Base-by-base conservation (phyloP, 2,113 vertebrate genomes). In the Psittacula cyanocephala region DNA sequence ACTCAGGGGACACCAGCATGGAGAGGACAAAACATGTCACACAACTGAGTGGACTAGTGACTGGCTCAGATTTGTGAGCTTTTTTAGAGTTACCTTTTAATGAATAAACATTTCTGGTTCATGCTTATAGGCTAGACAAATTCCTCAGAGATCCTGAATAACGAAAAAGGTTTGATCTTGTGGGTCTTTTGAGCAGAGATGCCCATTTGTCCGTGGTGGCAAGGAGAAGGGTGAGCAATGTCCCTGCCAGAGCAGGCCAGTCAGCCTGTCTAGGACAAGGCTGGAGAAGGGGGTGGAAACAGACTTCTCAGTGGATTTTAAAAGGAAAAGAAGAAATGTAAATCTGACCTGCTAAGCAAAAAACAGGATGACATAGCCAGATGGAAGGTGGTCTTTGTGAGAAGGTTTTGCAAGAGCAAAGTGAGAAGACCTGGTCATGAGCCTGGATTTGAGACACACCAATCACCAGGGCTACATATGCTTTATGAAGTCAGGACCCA, bases 231-330 rank as follows among this genome's bases (percentile, higher is more conserved):
- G 44, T 8, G 53, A n/a, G 27, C 0, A 1, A 12, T 44, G 23
- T 35, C 33, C 65, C 20, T 68, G 35, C 13, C 0, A 2, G 39
- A 82, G 17, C 57, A 75, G 17, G 17, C 27, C 35, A 59, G 71
- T 75, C 35, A 62, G 53, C 37, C n/a, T 78, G n/a, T 2, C 0
- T 0, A 15, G 13, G 46, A 64, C 2, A 25, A 83, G n/a, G 25
- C 17, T 49, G 33, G 50, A 55, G 49, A 62, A 65, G 27, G 62
- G 28, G 7, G 60, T 9, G 5, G 16, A 27, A 91, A 67, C 11
- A 68, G 46, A 31, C 2, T 72, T 79, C 57, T 39, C 47, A 23
- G 78, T 17, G 27, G 31, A 15, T 90, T 55, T 91, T 77, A 91
- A 81, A 16, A 4, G 35, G 20, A 46, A 88, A 93, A 90, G 23